A percentile compares a stretch with the other conserved stretches of the same genome.
Conservation (phyloP, 30 jellyfish, hydroid and myxozoan species). For the Mastigias papua region DNA sequence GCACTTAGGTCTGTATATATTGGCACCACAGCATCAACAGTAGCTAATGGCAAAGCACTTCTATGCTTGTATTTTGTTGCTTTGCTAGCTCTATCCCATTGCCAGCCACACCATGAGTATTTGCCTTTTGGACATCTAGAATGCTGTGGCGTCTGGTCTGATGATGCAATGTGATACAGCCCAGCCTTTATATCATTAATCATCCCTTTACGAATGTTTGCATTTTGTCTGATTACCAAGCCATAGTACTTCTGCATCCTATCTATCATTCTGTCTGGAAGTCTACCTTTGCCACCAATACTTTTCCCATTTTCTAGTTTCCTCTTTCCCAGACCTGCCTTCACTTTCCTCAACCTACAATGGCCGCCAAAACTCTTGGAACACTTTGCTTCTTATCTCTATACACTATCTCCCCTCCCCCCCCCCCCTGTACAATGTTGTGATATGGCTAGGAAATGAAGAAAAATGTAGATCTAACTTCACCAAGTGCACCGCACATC, state of each 20-base stretch:
- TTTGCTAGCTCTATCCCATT: conserved; percentile 49
- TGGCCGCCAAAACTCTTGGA: no score
- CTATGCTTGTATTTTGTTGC: conserved; percentile 43
- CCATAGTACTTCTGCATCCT: conserved; percentile 60
- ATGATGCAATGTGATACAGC: no score
- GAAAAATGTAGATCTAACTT: no score
- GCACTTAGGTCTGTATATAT: conserved; percentile 58
- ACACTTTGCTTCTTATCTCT: no score
- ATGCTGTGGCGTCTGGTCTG: no score
- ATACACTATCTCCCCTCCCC: no score
- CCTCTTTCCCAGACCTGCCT: conserved; percentile 1
- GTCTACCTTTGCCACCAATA: conserved; percentile 69
- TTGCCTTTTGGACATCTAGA: no score
- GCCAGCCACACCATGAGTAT: conserved; percentile 80
- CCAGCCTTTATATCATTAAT: no score
- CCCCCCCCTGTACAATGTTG: no score
- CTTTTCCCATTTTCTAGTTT: conserved; percentile 48
- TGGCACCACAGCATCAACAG: no score
- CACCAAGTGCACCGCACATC: no score
- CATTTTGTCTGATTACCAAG: conserved; percentile 74
- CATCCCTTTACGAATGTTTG: conserved; percentile 18
- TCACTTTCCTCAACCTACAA: conserved; percentile 40
- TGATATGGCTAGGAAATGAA: no score
- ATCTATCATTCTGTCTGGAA: conserved; percentile 51
- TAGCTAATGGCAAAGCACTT: conserved; percentile 40